These are phyloP conservation scores for Aphelenchoides fujianensis DNA, from an alignment of 1,140 invertebrate species.

Conservation along the genomic window DNA sequence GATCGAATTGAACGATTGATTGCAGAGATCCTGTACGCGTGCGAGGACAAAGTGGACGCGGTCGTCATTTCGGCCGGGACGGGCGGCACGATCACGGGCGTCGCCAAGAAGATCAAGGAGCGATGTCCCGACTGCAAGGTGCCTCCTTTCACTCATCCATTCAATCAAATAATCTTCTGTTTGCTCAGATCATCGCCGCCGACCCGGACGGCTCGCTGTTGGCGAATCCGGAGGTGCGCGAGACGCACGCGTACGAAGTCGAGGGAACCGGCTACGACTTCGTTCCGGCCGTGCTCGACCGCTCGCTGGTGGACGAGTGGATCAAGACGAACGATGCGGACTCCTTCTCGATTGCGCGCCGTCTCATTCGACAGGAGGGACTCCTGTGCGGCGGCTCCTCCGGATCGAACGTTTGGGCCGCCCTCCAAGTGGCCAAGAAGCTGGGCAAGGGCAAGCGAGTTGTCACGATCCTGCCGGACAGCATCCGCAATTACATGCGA, in stretches of 20 bases:
- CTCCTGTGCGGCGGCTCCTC: constrained; percentile 88
- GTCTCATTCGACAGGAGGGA: constrained; percentile 86
- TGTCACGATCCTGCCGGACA: constrained; percentile 87
- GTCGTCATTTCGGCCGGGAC: constrained; percentile 82
- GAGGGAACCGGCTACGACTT: constrained; percentile 90
- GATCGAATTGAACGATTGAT: neutral
- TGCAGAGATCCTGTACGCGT: constrained; percentile 76
- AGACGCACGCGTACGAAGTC: constrained; percentile 74
- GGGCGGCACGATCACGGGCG: constrained; percentile 80
- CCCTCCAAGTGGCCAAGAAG: constrained; percentile 66
- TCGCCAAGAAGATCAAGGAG: constrained; percentile 80
- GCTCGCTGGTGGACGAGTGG: constrained; percentile 61
- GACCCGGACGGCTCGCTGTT: constrained; percentile 84
- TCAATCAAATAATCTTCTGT: too few species aligned
- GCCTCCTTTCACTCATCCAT: constrained; percentile 21
- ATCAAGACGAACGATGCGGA: constrained; percentile 78
- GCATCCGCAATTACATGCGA: constrained; percentile 96
- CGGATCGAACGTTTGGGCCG: constrained; percentile 77
- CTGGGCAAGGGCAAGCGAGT: constrained; percentile 73
- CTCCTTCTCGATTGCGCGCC: constrained; percentile 77
- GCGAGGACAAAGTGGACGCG: constrained; percentile 71
- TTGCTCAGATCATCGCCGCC: constrained; percentile 72
- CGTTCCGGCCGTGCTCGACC: constrained; percentile 80
- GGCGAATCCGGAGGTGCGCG: constrained; percentile 73
- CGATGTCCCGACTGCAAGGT: constrained; percentile 67